Evolutionary conservation across 2,797 vertebrate genomes (phyloP), one percentile per base, ranked within the genome.

Genomic region (Halcyon badia): DNA sequence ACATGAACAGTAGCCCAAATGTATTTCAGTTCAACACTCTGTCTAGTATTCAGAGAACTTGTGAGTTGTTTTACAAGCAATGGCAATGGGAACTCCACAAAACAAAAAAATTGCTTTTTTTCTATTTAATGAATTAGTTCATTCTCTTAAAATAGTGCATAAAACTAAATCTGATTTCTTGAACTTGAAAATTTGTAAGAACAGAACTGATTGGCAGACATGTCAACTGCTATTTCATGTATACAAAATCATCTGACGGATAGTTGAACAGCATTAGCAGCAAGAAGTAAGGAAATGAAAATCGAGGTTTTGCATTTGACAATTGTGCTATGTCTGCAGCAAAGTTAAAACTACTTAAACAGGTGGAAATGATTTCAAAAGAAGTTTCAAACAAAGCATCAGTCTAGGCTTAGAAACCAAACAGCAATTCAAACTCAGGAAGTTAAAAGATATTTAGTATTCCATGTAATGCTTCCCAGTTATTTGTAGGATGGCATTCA

Each of bases 331-430:
- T 39, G 83, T 82, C 85, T 94, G 83, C 83, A 95, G 60, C 87
- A 61, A 88, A 95, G 80, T 84, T 11, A 5, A 91, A 96, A 94
- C 76, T 91, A 80, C 85, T 95, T 95, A 76, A 97, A 94, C 56
- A 93, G 68, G 56, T 91, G 28, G 83, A 96, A 97, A 86, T 82
- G 0, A 81, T 91, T 95, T 96, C 56, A 93, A 94, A 97, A 78
- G 80, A 72, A 48, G 24, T 83, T 95, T 94, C 85, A 95, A 93
- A 92, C 66, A 94, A 92, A 94, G 52, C 81, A 64, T 77, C 70
- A 58, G 64, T 64, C 56, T 57, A 73, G 48, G 60, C 28, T 93
- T 87, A 85, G 71, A 89, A 89, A 85, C 14, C 2, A 7, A 96
- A 92, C 41, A 91, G 68, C 52, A 80, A 64, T 71, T 94, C 37